Evolutionary conservation across 1,140 invertebrate species (phyloP), one percentile per base, ranked within the genome.

Genomic region (roundworm (Caenorhabditis elegans)): DNA sequence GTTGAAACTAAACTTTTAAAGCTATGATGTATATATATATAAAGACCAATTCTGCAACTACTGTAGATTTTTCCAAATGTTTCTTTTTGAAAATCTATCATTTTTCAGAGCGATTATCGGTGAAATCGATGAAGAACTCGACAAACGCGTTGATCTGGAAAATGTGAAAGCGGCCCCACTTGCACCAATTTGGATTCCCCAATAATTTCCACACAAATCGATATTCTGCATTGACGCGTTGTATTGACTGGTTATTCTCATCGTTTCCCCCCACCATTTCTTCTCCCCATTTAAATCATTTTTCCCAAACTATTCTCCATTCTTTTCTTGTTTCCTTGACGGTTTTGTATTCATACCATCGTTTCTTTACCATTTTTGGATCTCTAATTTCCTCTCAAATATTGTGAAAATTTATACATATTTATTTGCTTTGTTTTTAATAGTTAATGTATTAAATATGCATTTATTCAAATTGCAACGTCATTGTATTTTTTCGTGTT

Each of bases 81-180:
- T 53, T 53, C 51, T 10, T 8, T 6, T 6, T 8, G 15, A 43
- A 15, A 43, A 43, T 43, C 5, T 11, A 43, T 17, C 17, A 79
- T 77, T 60, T 78, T 86, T 65, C 47, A 86, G 85, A 26, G 85
- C 84, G 13, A 46, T 86, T 15, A 81, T 86, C 24, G 85, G 85
- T 3, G 85, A 86, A 77, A 84, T 86, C 24, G 85, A 86, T 47
- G 85, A 86, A 43, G 85, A 86, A 39, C 24, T 86, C 1, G 85
- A 86, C 48, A 86, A 86, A 81, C 76, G 84, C 8, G 39, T 86
- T 15, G 85, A 86, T 49, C 43, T 86, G 26, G 81, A 77, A 15
- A 86, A 86, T 28, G 70, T 86, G 47, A 86, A 86, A 47, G 85
- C 85, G 1, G 85, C 80, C 3, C 85, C 85, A 26, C 65, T 86